These are phyloP conservation scores for Eulemur rubriventer DNA, from an alignment of 2,797 vertebrate genomes.

Conservation along the genomic window DNA sequence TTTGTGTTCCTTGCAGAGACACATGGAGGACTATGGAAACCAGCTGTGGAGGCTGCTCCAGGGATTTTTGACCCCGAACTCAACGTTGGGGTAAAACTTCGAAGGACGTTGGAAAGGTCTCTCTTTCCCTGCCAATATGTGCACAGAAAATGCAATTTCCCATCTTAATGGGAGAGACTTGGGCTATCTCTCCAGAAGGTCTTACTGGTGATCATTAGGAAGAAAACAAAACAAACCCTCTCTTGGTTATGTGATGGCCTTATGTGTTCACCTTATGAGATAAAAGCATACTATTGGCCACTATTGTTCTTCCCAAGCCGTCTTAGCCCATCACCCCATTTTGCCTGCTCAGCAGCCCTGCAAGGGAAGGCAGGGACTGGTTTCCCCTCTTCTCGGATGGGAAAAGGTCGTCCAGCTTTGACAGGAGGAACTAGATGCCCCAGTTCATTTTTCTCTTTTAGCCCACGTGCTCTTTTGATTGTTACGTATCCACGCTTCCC, in stretches of 20 bases:
- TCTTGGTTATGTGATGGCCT: background rate
- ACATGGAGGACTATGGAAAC: background rate
- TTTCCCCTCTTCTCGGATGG: no score
- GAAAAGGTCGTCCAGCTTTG: background rate
- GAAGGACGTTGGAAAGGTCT: background rate
- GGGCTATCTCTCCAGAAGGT: background rate
- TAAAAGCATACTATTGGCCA: background rate
- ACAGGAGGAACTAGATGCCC: background rate
- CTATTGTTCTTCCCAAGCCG: background rate
- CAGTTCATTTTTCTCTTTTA: background rate
- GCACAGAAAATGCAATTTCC: background rate
- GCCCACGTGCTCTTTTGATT: background rate
- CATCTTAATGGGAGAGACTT: background rate
- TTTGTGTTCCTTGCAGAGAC: background rate
- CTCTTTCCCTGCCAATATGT: background rate
- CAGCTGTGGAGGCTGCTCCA: background rate
- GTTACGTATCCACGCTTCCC: background rate
- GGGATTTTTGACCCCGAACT: background rate
- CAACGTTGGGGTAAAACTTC: background rate
- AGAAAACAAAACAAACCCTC: fast-evolving
- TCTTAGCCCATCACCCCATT: background rate
- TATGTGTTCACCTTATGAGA: background rate
- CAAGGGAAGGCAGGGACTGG: background rate
- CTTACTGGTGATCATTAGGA: background rate
- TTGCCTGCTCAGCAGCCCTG: background rate